Base-by-base conservation (phyloP, 2,113 vertebrate genomes). In the Muntiacus muntjak region DNA sequence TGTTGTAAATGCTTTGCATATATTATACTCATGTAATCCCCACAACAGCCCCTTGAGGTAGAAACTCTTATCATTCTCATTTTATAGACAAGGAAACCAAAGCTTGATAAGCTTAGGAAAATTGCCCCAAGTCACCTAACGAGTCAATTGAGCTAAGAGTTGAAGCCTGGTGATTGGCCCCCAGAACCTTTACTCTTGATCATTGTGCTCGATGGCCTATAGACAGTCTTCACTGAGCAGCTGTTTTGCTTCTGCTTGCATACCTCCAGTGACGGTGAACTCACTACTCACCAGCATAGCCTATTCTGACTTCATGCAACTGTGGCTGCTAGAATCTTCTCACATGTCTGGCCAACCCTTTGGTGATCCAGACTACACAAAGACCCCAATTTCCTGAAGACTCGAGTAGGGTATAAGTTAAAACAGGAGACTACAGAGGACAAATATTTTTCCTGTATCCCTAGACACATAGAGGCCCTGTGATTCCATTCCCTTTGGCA, bases 191-290 rank as follows among this genome's bases (percentile, higher is more conserved):
- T 74, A 52, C 11, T 88, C 50, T 64, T 40, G 88, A 89, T 81
- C 60, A 86, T 43, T 85, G 76, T 45, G 14, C 33, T 82, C 21
- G 36, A 57, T 12, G 10, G 54, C 33, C 26, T 94, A 74, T 58
- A 91, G 5, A 71, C 3, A 21, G 13, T 78, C 45, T 30, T 67
- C 74, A 64, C 28, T 54, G 26, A 81, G 50, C 30, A 76, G 40
- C n/a, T 89, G 10, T 83, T 97, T 94, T 43, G 33, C 23, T n/a
- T 98, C 57, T 95, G 43, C 16, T 91, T 95, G 76, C 47, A 91
- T 25, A 62, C 60, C 55, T 60, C 71, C 43, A 25, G 36, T 47
- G 62, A 91, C 1, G 11, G 62, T 28, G 33, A 91, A 26, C 84
- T 95, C 95, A 78, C 74, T 50, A 60, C 71, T 78, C 94, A 28